Evolutionary conservation across 2,888 invertebrate genomes (phyloP).

Genomic region (Venusia cambrica): DNA sequence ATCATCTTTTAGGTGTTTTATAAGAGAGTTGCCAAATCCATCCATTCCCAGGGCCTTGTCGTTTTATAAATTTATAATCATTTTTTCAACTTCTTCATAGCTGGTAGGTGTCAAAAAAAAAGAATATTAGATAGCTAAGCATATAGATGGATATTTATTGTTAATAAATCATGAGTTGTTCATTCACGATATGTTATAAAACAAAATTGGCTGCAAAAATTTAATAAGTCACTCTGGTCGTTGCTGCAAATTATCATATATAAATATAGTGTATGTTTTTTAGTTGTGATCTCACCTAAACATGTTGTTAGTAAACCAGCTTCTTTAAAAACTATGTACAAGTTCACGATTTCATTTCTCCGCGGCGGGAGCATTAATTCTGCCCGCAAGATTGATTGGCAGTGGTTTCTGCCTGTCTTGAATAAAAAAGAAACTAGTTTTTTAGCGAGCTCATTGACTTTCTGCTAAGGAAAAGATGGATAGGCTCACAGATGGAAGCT

Average conservation of each 20-base stretch:
- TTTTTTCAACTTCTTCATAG: neutral
- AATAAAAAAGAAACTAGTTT: constrained; percentile 31
- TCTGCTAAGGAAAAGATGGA: constrained; percentile 31
- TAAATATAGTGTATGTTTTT: too few species aligned
- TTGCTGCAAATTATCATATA: too few species aligned
- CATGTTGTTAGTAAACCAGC: constrained; percentile 6
- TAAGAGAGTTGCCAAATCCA: constrained; percentile 5
- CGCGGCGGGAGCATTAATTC: constrained; percentile 29
- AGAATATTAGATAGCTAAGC: too few species aligned
- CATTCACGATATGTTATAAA: too few species aligned
- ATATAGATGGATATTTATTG: too few species aligned
- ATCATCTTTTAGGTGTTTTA: constrained; percentile 5
- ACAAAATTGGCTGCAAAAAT: too few species aligned
- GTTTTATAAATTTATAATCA: constrained; percentile 1
- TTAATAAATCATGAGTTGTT: too few species aligned
- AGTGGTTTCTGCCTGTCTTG: constrained; percentile 28
- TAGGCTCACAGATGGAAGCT: constrained; percentile 16
- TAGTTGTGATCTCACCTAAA: too few species aligned
- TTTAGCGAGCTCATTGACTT: constrained; percentile 38
- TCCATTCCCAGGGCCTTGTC: constrained; percentile 10
- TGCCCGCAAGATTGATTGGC: constrained; percentile 34
- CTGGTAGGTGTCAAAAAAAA: constrained; percentile 6
- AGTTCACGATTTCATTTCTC: constrained; percentile 27
- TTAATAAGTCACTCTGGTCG: too few species aligned
- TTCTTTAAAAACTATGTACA: constrained; percentile 12